phyloP scores from a whole-genome alignment of 1,140 invertebrate species.

The Scylla paramamosain region DNA sequence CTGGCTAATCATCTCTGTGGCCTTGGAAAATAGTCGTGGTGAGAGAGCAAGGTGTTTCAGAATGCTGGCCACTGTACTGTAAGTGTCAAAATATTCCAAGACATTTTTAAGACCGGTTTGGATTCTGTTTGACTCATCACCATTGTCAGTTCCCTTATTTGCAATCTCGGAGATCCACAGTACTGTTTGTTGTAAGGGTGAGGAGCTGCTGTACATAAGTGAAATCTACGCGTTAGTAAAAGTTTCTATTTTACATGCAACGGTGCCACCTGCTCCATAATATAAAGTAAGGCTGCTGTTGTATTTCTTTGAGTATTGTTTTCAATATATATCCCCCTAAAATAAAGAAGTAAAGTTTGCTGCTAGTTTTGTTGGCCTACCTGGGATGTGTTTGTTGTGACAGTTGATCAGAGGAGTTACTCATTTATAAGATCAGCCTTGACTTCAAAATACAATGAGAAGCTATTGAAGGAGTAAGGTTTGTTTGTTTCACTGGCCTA shows the following conservation, averaged over 20 bases:
- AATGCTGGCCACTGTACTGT: not conserved
- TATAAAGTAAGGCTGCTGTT: not conserved
- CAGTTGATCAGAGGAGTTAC: too few relatives aligned
- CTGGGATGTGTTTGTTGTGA: too few relatives aligned
- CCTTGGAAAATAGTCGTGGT: not conserved
- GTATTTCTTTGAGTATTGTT: conserved; percentile 51
- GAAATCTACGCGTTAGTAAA: not conserved
- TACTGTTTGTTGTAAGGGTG: conserved; percentile 24
- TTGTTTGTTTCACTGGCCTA: too few relatives aligned
- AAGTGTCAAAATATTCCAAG: not conserved
- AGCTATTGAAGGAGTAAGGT: too few relatives aligned
- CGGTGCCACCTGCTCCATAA: not conserved
- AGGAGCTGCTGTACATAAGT: conserved; percentile 15
- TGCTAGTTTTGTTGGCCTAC: not conserved
- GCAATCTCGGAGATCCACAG: not conserved
- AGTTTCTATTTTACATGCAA: not conserved
- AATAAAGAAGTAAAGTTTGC: conserved; percentile 58
- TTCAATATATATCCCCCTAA: conserved; percentile 59
- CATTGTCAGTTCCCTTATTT: not conserved
- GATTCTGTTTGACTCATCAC: not conserved
- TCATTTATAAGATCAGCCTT: too few relatives aligned
- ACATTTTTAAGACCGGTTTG: not conserved
- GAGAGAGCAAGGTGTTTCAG: not conserved
- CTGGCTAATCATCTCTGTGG: not conserved
- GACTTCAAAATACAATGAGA: too few relatives aligned